Base-by-base conservation (phyloP, 2,888 invertebrate species). In the Lordiphosa fenestrarum region DNA sequence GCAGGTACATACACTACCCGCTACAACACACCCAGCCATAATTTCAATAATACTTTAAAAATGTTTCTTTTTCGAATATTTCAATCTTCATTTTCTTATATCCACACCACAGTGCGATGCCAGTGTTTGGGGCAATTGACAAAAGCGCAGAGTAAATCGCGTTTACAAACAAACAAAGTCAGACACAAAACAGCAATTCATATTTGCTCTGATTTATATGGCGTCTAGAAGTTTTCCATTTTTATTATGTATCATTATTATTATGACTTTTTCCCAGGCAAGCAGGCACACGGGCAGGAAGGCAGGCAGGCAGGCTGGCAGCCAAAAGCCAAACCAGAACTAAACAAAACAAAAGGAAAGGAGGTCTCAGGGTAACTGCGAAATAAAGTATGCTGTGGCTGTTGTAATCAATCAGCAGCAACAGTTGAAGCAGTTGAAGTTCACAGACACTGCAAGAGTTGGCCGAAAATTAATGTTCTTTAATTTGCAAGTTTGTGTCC, bases 401-500 rank as follows among this genome's bases (percentile, higher is more conserved):
- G 59, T 61, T 81, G 84, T 71, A 84, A 81, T 81, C 80, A 81
- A 81, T 81, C 80, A 81, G 59, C 61, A 30, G 44, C 25, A 30
- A 37, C 25, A 41, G 41, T 19, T 41, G 25, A 25, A 50, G 51
- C 33, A 40, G 30, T 30, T 30, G 30, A 40, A n/a, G 40, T 30
- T 21, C 12, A 40, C 51, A 23, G 37, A 42, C 30, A 30, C 30
- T 30, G 30, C 30, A 30, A 30, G 30, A 36, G 63, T 64, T 56
- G 47, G 63, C 57, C 57, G 57, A 82, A 82, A 82, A 80, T 80
- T 76, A 83, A 80, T 80, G 78, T 80, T 81, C 74, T 81, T 84
- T 84, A 81, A 84, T 81, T 84, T 81, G 78, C 80, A 82, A 84
- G 84, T 74, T 81, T 84, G 84, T 80, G 84, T 80, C 78, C 78